Conservation (phyloP, 2,113 vertebrate genomes). For the Bufo bufo region DNA sequence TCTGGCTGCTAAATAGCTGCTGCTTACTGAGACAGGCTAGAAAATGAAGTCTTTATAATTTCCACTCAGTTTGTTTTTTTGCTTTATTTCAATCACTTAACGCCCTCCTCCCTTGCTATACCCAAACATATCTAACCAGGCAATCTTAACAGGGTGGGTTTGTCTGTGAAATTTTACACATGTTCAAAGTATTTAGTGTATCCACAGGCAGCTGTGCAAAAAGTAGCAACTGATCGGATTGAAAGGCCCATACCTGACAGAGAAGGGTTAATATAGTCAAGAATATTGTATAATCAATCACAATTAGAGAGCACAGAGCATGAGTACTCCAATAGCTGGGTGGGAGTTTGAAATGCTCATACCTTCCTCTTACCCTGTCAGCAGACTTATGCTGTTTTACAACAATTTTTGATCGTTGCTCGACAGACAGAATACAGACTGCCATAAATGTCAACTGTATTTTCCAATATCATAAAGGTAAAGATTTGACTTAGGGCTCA, state of each 20-base stretch:
- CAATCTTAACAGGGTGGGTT: conserved; percentile 4
- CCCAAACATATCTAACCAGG: not conserved
- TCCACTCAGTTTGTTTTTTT: conserved; percentile 16
- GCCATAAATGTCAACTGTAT: no score
- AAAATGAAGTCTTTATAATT: conserved; percentile 38
- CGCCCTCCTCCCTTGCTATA: not conserved
- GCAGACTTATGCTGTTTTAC: no score
- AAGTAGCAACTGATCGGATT: not conserved
- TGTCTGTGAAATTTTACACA: not conserved
- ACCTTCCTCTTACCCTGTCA: not conserved
- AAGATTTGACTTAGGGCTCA: no score
- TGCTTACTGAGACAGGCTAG: not conserved
- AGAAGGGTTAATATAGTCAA: not conserved
- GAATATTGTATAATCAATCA: not conserved
- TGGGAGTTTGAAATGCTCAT: no score
- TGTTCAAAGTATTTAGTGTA: not conserved
- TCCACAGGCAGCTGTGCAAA: not conserved
- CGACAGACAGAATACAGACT: no score
- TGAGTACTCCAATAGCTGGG: no score
- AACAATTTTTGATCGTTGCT: no score
- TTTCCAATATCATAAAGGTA: no score
- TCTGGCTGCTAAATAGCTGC: conserved; percentile 37
- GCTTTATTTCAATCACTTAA: conserved; percentile 19
- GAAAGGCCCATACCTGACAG: not conserved
- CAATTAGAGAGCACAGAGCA: no score